phyloP scores from a whole-genome alignment of 2,797 vertebrate genomes.

The Agapornis canus region DNA sequence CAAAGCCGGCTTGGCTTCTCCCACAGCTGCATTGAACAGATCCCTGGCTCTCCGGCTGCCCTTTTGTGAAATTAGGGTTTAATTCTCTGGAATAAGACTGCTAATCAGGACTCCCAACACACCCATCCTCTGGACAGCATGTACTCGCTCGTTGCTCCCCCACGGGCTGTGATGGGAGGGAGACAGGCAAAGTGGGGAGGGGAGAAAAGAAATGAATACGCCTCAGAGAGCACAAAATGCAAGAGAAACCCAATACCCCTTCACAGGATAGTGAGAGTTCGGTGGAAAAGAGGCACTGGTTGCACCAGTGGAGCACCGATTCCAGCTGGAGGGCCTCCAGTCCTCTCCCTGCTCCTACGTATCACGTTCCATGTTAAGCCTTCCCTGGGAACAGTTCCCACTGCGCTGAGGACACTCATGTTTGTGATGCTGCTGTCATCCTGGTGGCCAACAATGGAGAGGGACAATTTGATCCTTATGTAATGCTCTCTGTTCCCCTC shows the following conservation, averaged over 20 bases:
- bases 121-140: not conserved
- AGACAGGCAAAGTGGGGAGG: not conserved
- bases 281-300: conserved; percentile 20
- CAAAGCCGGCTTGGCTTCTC: not conserved
- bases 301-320: not conserved
- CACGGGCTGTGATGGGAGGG: not conserved
- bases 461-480: conserved; percentile 61
- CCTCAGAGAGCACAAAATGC: conserved; percentile 24
- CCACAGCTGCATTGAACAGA: not conserved
- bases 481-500: not conserved
- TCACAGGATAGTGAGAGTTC: conserved; percentile 62
- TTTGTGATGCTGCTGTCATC: conserved; percentile 7
- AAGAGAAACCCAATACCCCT: conserved; percentile 60
- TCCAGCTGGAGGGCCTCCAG: not conserved
- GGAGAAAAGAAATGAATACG: not conserved
- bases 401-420: conserved; percentile 4
- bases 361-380: conserved; percentile 63
- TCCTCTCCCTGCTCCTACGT: conserved; percentile 2
- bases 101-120: not conserved
- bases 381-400: conserved; percentile 60
- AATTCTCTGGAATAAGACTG: conserved; percentile 49
- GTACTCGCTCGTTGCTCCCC: not conserved
- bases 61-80: conserved; percentile 55
- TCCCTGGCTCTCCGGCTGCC: not conserved
- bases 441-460: conserved; percentile 19